phyloP scores from a whole-genome alignment of 2,113 vertebrate genomes.

The Forbesichthys agassizii region DNA sequence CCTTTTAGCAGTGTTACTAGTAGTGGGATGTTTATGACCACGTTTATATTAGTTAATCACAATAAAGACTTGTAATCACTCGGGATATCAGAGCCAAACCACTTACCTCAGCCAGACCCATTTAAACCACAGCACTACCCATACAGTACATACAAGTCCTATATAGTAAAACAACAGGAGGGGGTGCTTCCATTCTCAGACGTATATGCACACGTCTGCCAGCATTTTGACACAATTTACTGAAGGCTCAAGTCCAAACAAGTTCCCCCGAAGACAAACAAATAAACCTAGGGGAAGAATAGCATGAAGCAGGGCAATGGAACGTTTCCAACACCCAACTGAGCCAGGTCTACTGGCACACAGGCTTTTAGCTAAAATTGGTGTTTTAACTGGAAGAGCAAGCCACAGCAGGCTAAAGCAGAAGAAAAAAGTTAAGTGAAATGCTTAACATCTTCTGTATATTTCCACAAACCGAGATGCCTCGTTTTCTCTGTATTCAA shows the following conservation, averaged over 20 bases:
- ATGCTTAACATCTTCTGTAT: neutral
- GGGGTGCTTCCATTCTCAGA: conserved; percentile 45
- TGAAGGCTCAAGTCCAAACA: conserved; percentile 34
- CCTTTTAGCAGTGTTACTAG: conserved; percentile 13
- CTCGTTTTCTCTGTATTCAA: neutral
- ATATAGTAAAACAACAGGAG: conserved; percentile 52
- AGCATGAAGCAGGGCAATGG: conserved; percentile 40
- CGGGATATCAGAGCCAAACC: neutral
- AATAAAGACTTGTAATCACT: conserved; percentile 47
- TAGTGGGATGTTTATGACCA: conserved; percentile 39
- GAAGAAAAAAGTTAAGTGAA: neutral
- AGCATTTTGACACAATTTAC: conserved; percentile 52
- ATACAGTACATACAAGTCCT: conserved; percentile 31
- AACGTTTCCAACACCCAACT: conserved; percentile 9
- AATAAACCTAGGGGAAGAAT: conserved; percentile 60
- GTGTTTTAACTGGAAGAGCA: neutral
- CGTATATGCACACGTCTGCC: conserved; percentile 35
- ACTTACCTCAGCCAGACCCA: conserved; percentile 33
- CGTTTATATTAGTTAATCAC: conserved; percentile 57
- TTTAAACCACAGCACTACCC: conserved; percentile 37
- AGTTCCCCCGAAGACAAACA: conserved; percentile 59
- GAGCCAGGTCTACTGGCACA: conserved; percentile 28
- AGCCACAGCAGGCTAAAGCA: too few species aligned
- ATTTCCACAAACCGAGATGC: neutral
- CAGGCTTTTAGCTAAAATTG: too few species aligned